phyloP scores from a whole-genome alignment of 2,888 invertebrate species.

The Hipparchia sbordonii region DNA sequence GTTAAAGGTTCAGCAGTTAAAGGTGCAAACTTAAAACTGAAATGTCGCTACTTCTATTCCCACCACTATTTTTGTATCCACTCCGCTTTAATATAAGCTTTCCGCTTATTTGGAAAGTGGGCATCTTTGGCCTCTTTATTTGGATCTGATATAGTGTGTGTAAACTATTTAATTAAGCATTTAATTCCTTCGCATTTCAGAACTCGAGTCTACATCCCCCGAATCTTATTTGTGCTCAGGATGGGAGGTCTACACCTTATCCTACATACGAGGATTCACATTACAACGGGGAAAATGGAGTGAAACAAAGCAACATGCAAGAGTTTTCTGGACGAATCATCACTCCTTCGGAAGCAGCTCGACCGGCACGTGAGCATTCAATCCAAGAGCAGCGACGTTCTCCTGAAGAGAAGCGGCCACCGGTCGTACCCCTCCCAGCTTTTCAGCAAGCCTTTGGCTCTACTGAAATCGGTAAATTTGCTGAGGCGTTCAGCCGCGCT shows the following conservation, averaged over 20 bases:
- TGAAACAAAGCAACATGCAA: constrained; percentile 51
- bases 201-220: constrained; percentile 56
- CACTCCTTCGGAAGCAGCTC: constrained; percentile 49
- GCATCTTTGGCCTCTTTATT: not conserved
- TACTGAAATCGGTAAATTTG: constrained; percentile 93
- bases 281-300: constrained; percentile 55
- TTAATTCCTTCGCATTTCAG: constrained; percentile 55
- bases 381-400: constrained; percentile 55
- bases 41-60: too few species aligned
- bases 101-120: too few species aligned
- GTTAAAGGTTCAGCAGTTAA: too few species aligned
- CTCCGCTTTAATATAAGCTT: too few species aligned
- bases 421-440: constrained; percentile 87
- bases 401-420: constrained; percentile 67
- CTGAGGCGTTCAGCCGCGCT: constrained; percentile 86
- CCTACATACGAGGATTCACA: constrained; percentile 64
- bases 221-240: constrained; percentile 62
- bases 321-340: constrained; percentile 52
- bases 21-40: too few species aligned
- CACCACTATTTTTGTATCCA: too few species aligned
- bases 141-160: not conserved
- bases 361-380: constrained; percentile 52
- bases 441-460: constrained; percentile 94
- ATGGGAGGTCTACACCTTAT: constrained; percentile 68
- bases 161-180: constrained; percentile 17